Base-by-base conservation (phyloP, 2,113 vertebrate species). In the Bujurquina vittata region DNA sequence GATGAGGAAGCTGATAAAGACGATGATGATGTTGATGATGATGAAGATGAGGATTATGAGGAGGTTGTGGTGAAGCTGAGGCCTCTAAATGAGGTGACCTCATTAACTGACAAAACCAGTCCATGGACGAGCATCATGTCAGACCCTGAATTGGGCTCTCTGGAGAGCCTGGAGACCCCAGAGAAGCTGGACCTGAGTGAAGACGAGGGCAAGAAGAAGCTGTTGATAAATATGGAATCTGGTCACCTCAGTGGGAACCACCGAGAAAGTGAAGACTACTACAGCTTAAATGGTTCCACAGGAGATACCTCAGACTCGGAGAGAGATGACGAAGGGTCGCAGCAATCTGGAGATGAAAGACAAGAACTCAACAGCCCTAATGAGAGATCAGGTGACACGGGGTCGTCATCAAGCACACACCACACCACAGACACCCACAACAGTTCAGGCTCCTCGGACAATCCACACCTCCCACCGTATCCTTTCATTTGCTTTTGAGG, bases 111-210 rank as follows among this genome's bases (percentile, higher is more conserved):
- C 83, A 96, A 87, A 94, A 99, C 97, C 17, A 99, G 97, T 57
- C 97, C 98, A 17, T 98, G 97, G 98, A 98, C 97, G 88, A 99
- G 98, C 76, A 72, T 97, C 29, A 0, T 96, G 14, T 98, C 98
- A 3, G 97, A 98, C 52, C 86, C 46, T 3, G 97, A 94, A 82
- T 72, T 94, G 12, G 87, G 79, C 54, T 91, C 94, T 61, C 90
- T 91, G 37, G 94, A 93, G 79, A 94, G 91, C 37, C 20, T 79
- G 14, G 94, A 92, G 60, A 78, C 18, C 20, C 10, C 73, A 23
- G 89, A 93, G 33, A 83, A 91, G n/a, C 76, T 49, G 0, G 17
- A 86, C 22, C 60, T 69, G n/a, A 86, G 76, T 65, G 84, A 84
- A 1, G 57, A 54, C 17, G 73, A 84, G 31, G 67, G 75, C 0